Evolutionary conservation across 2,888 invertebrate genomes (phyloP).

Genomic region (Linyphia triangularis): DNA sequence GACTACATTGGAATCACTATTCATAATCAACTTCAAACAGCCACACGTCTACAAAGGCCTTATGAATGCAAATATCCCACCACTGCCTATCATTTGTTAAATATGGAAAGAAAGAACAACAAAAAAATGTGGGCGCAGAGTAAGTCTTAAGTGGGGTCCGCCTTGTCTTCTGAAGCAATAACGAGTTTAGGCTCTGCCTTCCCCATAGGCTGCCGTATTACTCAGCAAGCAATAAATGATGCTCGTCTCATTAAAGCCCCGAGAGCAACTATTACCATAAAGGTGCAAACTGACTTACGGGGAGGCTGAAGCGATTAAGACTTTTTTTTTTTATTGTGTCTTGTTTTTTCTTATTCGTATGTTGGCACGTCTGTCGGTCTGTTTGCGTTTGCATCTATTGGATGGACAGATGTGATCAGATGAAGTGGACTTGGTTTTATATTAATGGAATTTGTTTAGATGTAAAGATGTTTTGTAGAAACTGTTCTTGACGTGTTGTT

Average conservation of each 20-base stretch:
- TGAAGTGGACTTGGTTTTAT: too few relatives aligned
- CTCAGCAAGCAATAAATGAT: slow-evolving; percentile 49
- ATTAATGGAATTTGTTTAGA: too few relatives aligned
- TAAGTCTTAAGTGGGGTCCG: slow-evolving; percentile 27
- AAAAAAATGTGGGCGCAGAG: slow-evolving; percentile 35
- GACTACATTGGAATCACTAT: neutral
- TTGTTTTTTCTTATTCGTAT: neutral
- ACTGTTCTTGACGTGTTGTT: too few relatives aligned
- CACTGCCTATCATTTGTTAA: too few relatives aligned
- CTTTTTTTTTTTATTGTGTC: neutral
- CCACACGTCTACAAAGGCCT: too few relatives aligned
- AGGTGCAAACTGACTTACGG: slow-evolving; percentile 45
- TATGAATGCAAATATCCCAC: slow-evolving; percentile 10
- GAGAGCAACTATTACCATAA: slow-evolving; percentile 63
- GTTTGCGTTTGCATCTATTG: neutral
- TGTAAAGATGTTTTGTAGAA: too few relatives aligned
- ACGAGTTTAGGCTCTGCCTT: slow-evolving; percentile 49
- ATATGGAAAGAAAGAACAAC: neutral
- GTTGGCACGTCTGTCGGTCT: neutral
- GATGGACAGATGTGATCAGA: neutral
- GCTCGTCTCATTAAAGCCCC: slow-evolving; percentile 40
- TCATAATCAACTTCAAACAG: too few relatives aligned
- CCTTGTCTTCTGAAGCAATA: slow-evolving; percentile 55
- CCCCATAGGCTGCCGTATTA: slow-evolving; percentile 58
- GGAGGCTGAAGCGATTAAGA: slow-evolving; percentile 8